Base-by-base conservation (phyloP, 2,888 invertebrate species). In the Drosophila anomalipes region DNA sequence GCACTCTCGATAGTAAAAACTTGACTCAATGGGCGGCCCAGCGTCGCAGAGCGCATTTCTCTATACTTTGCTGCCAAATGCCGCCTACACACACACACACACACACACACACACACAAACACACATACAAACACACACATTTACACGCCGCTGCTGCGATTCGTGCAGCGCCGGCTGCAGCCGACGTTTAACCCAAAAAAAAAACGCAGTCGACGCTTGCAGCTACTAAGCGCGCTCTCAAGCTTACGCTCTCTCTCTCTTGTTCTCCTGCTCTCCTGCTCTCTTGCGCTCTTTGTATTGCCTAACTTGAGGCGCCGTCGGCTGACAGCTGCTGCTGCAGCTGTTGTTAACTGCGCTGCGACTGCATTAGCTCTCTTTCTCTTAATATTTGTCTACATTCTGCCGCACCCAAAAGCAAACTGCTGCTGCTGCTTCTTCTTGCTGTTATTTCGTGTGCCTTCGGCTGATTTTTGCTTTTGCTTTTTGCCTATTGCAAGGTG, bases 351-450 rank as follows among this genome's bases (percentile, higher is more conserved):
- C 51, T 57, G 61, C 58, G 67, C 69, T 72, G 70, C 66, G 22
- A 60, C 68, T 76, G 73, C 74, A 79, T 58, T 59, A 41, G 16
- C 39, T 72, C 81, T 80, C 59, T 71, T 28, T 57, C 35, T 51
- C 56, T 70, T 70, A 56, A 59, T 54, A 49, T 6, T 64, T 63
- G 75, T 74, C 58, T 26, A 26, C 61, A 57, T 77, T 81, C 60
- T 90, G 91, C 91, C 88, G 88, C 91, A 91, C 88, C 88, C 90
- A 88, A 91, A 89, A 81, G 69, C 72, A 67, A 39, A 30, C 16
- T 61, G 39, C 52, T 47, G 9, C 68, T 72, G 22, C 59, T 60
- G 57, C 52, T 51, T 53, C 51, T 33, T 28, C 22, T 52, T 56
- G 54, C 33, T 61, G 56, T 58, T 39, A 28, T 54, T 77, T 35